A percentile compares a stretch with the other conserved stretches of the same genome.
These are phyloP conservation scores for Sitophilus oryzae DNA, from an alignment of 1,140 invertebrate species.

Conservation along the genomic window DNA sequence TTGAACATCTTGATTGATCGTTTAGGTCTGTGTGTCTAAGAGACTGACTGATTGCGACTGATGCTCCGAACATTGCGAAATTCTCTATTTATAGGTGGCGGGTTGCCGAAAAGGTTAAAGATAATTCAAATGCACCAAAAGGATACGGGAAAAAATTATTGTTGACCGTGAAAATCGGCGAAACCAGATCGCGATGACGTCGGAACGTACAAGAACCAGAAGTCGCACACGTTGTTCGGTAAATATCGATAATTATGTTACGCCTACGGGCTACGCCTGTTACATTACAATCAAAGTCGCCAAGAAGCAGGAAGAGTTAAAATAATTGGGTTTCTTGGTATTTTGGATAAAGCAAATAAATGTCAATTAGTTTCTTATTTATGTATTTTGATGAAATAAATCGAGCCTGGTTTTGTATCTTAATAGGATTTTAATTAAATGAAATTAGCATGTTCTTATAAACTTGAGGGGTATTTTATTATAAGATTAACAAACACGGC, in stretches of 20 bases:
- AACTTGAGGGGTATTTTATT: too few relatives aligned
- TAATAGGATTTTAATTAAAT: too few relatives aligned
- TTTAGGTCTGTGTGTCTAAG: slow-evolving; percentile 28
- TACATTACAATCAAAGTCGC: background rate
- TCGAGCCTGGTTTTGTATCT: too few relatives aligned
- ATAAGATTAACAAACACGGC: too few relatives aligned
- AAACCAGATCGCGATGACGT: background rate
- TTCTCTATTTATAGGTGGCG: background rate
- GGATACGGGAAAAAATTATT: background rate
- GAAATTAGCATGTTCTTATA: too few relatives aligned
- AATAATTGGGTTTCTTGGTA: background rate
- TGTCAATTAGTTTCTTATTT: too few relatives aligned
- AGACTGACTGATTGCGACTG: slow-evolving; percentile 31
- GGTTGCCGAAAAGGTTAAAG: background rate
- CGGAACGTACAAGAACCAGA: background rate
- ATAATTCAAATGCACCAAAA: background rate
- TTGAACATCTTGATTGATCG: slow-evolving; percentile 29
- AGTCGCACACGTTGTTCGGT: background rate
- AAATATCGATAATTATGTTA: background rate
- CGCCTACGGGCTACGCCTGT: background rate
- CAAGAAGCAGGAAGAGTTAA: background rate
- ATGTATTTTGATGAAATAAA: too few relatives aligned
- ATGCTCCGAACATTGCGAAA: background rate
- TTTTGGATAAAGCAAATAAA: background rate
- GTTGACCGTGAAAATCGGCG: background rate